Percentiles rank a stretch among this genome's conserved stretches.
These are phyloP conservation scores for Lithophane ornitopus DNA, from an alignment of 2,888 invertebrate genomes.

Conservation along the genomic window DNA sequence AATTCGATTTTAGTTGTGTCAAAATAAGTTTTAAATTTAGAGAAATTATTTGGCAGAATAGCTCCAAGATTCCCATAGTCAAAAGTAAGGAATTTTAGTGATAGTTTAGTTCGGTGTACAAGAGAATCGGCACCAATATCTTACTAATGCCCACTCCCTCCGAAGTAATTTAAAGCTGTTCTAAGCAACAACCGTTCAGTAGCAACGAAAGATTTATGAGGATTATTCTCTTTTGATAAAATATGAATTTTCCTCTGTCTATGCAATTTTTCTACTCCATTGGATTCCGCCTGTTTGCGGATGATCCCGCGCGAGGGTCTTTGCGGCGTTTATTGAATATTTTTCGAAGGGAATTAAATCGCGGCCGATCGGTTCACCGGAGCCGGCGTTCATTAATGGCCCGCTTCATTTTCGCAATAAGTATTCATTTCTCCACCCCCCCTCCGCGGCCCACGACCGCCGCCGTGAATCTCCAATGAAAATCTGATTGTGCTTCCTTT, in stretches of 20 bases:
- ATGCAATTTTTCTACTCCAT: slow-evolving; percentile 79
- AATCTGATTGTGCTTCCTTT: slow-evolving; percentile 87
- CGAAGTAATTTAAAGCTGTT: slow-evolving; percentile 53
- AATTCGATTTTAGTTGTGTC: too few species aligned
- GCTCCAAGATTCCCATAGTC: too few species aligned
- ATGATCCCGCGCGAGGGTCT: slow-evolving; percentile 75
- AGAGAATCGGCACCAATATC: too few species aligned
- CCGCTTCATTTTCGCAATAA: slow-evolving; percentile 89
- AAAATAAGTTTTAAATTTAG: too few species aligned
- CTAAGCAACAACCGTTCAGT: slow-evolving; percentile 56
- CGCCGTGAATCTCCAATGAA: slow-evolving; percentile 81
- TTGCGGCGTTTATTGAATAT: slow-evolving; percentile 86
- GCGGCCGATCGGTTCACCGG: slow-evolving; percentile 81
- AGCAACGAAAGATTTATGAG: slow-evolving; percentile 62
- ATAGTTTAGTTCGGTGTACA: too few species aligned
- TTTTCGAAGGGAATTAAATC: slow-evolving; percentile 87
- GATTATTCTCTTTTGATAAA: slow-evolving; percentile 67
- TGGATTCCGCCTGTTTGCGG: slow-evolving; percentile 77
- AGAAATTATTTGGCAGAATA: too few species aligned
- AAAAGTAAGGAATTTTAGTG: too few species aligned
- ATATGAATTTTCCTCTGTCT: slow-evolving; percentile 67
- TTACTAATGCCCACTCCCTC: slow-evolving; percentile 33
- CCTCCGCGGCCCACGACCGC: slow-evolving; percentile 64
- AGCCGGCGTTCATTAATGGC: slow-evolving; percentile 85
- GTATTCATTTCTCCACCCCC: slow-evolving; percentile 86